Evolutionary conservation across 2,888 invertebrate species (phyloP), one percentile per base, ranked within the genome.

Genomic region (Conchocele bisecta): DNA sequence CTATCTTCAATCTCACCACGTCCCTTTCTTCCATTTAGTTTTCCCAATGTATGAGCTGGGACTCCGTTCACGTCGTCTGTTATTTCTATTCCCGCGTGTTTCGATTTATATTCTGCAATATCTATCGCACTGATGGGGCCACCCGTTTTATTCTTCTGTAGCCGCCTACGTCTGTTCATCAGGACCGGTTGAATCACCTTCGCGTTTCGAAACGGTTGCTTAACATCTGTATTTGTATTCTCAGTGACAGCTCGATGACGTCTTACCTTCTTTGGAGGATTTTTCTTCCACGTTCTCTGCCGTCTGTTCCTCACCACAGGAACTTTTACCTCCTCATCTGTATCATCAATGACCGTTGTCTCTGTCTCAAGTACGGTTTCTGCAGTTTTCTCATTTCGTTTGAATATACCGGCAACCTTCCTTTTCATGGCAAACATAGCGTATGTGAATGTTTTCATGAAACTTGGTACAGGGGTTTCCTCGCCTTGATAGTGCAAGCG

Each of bases 401-500:
- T 37, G n/a, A 15, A 29, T 15, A 17, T 31, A 15, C 70, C 56
- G 22, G 39, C 54, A 2, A 66, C 7, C 29, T 66, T 69, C n/a
- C 59, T 9, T 42, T 71, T 75, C 17, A 71, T 5, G 11, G 26
- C 51, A 31, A 46, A 44, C 9, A 73, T 48, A 54, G 60, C 29
- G 9, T 31, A 53, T 0, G 60, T 64, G n/a, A 74, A 58, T 2
- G 39, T 28, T 28, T 57, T 44, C 28, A 77, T 35, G 26, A 46
- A 68, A 31, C 20, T 26, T 9, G 70, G 70, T 9, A 77, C 56
- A 1, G 67, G 61, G 20, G 60, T 65, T 20, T 68, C 64, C 2
- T 68, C 71, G 11, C 68, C 71, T 24, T 59, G 44, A 28, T 68
- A 71, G 37, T 77, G 74, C 3, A 77, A 50, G 2, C 74, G 63